A percentile compares a stretch with the other conserved stretches of the same genome.
These are phyloP conservation scores for Eupsittula cactorum DNA, from an alignment of 2,113 vertebrate species.

Conservation along the genomic window DNA sequence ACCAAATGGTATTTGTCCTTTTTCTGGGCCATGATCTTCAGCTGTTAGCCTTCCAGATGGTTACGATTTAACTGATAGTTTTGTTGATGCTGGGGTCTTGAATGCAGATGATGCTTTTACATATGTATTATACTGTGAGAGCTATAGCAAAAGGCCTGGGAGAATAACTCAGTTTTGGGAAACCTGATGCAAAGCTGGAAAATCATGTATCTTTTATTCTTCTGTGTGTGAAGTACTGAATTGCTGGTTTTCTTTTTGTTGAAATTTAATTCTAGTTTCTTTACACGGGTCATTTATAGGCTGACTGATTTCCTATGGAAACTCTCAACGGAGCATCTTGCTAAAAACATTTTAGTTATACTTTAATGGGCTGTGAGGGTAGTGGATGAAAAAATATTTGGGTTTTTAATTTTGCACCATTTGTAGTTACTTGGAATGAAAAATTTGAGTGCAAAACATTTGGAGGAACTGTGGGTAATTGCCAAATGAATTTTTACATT, in stretches of 20 bases:
- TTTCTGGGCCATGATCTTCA: background rate
- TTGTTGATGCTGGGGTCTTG: background rate
- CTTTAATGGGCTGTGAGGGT: background rate
- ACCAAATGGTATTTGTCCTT: background rate
- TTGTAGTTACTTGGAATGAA: background rate
- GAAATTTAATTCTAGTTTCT: background rate
- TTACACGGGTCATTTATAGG: background rate
- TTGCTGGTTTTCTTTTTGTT: background rate
- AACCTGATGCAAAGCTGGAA: background rate
- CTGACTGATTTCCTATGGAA: constrained; percentile 22
- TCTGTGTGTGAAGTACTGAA: background rate
- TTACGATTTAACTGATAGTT: background rate
- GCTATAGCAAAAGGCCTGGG: background rate
- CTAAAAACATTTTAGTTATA: background rate
- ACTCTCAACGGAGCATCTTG: background rate
- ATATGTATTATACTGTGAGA: background rate
- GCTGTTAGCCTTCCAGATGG: background rate
- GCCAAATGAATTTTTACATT: background rate
- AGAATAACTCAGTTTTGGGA: background rate
- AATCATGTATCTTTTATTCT: accelerated
- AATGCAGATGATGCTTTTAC: background rate
- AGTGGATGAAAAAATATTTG: background rate
- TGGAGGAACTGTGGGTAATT: background rate
- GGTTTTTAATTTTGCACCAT: background rate
- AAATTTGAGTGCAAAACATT: background rate